Evolutionary conservation across 2,888 invertebrate genomes (phyloP).

Genomic region (Nomada hirtipes): DNA sequence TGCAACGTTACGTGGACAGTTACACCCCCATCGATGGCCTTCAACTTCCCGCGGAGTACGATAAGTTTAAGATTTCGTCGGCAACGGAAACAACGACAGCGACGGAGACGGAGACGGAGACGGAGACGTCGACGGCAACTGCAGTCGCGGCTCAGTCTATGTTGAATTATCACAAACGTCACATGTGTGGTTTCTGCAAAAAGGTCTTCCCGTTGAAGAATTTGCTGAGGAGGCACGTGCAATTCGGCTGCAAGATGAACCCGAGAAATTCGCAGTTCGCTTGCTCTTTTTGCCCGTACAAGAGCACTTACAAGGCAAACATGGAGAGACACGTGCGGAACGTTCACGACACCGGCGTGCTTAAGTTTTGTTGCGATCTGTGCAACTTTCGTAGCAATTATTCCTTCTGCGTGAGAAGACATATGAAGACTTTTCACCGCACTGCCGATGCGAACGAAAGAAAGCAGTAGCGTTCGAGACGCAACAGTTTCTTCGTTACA

Average conservation of each 20-base stretch:
- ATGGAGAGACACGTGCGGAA: constrained; percentile 82
- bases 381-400: constrained; percentile 81
- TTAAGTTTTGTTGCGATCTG: constrained; percentile 75
- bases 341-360: constrained; percentile 74
- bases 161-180: constrained; percentile 61
- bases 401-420: constrained; percentile 79
- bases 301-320: constrained; percentile 83
- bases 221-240: constrained; percentile 74
- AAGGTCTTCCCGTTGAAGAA: constrained; percentile 72
- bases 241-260: constrained; percentile 74
- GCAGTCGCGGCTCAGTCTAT: neutral
- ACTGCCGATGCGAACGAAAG: neutral
- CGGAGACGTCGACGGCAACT: too few species aligned
- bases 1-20: constrained; percentile 37
- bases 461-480: constrained; percentile 19
- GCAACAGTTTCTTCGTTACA: neutral
- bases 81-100: neutral
- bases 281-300: constrained; percentile 83
- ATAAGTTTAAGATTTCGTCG: constrained; percentile 42
- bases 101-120: too few species aligned
- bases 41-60: constrained; percentile 33
- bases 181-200: constrained; percentile 74
- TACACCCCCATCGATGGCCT: constrained; percentile 27
- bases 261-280: constrained; percentile 79
- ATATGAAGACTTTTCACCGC: constrained; percentile 78